phyloP scores from a whole-genome alignment of 2,797 vertebrate species.

The Notolepis coatsorum region DNA sequence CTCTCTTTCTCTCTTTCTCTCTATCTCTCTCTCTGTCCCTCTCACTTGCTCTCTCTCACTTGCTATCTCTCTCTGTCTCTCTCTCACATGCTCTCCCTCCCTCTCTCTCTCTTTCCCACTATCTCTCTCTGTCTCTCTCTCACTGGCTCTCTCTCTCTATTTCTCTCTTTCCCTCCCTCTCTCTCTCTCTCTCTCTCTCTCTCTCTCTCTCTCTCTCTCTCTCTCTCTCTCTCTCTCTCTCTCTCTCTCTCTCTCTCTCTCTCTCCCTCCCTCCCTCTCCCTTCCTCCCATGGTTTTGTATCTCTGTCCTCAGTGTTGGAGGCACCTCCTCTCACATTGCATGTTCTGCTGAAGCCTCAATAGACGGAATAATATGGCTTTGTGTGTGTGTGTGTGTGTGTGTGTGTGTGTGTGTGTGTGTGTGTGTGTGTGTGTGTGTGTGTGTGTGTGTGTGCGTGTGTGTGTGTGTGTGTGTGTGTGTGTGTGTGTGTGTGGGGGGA shows the following conservation, averaged over 20 bases:
- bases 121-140: background rate
- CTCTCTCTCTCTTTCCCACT: background rate
- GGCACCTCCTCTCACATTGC: constrained; percentile 9
- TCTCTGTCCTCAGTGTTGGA: background rate
- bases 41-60: constrained; percentile 11
- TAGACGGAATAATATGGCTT: background rate
- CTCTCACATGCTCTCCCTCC: too few relatives aligned
- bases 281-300: background rate
- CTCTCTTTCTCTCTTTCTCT: background rate
- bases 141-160: constrained; percentile 2
- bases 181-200: background rate
- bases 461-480: background rate
- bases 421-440: constrained; percentile 22
- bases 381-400: background rate
- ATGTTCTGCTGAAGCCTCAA: constrained; percentile 11
- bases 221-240: background rate
- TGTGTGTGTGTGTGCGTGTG: constrained; percentile 18
- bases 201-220: constrained; percentile 5
- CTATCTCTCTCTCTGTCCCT: background rate
- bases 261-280: background rate
- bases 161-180: background rate
- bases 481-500: constrained; percentile 5
- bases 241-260: background rate
- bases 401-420: constrained; percentile 1
- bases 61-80: background rate